Conservation (phyloP, 2,113 vertebrate species). For the Channa maculata region DNA sequence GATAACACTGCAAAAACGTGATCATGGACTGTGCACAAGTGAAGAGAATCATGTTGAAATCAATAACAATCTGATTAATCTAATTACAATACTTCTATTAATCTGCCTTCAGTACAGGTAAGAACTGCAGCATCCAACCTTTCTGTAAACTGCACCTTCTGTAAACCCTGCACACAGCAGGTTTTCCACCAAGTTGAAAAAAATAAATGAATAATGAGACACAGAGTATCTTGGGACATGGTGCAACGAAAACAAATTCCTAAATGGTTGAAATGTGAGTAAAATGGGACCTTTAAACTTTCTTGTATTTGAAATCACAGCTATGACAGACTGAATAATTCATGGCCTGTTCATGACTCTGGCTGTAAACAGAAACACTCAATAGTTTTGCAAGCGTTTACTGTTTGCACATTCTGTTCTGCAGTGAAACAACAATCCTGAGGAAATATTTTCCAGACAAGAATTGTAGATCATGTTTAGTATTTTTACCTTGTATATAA, state of each 20-base stretch:
- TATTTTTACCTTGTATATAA: not conserved
- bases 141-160: not conserved
- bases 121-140: not conserved
- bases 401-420: constrained; percentile 23
- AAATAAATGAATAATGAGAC: constrained; percentile 52
- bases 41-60: not conserved
- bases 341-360: constrained; percentile 44
- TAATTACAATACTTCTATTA: no score
- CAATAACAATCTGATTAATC: not conserved
- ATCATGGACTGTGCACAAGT: not conserved
- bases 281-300: constrained; percentile 53
- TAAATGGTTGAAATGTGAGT: constrained; percentile 48
- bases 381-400: constrained; percentile 24
- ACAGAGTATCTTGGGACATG: constrained; percentile 18
- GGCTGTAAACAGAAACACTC: constrained; percentile 44
- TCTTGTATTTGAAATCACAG: constrained; percentile 46
- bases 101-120: not conserved
- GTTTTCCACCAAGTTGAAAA: not conserved
- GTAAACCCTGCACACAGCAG: not conserved
- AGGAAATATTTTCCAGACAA: constrained; percentile 12
- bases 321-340: constrained; percentile 65
- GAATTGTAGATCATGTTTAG: not conserved
- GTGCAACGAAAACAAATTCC: constrained; percentile 38
- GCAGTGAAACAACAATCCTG: constrained; percentile 19
- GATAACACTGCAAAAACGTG: not conserved